Percentiles rank a stretch among this genome's conserved stretches.
These are phyloP conservation scores for Drosophila prolongata DNA, from an alignment of 2,888 invertebrate genomes.

Conservation along the genomic window DNA sequence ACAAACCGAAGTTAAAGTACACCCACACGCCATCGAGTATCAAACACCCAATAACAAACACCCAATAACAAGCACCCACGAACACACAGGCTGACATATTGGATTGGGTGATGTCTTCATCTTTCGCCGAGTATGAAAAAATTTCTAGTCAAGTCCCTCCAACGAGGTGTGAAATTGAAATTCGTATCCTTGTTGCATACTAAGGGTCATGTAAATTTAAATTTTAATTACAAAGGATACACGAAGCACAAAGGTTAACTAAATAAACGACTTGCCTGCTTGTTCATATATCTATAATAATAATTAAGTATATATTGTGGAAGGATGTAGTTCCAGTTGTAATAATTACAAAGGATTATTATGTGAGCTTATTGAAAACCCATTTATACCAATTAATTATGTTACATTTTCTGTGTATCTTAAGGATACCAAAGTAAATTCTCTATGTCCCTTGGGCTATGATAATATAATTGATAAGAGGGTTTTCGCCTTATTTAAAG, in stretches of 20 bases:
- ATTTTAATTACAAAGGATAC: constrained; percentile 29
- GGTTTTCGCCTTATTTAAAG: constrained; percentile 8
- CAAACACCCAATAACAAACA: constrained; percentile 26
- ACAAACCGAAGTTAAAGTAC: constrained; percentile 20
- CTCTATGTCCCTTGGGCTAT: not conserved
- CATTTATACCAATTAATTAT: not conserved
- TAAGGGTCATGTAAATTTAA: constrained; percentile 31
- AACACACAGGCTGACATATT: constrained; percentile 46
- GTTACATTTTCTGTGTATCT: too few species aligned
- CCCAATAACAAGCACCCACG: constrained; percentile 13
- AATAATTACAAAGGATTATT: too few species aligned
- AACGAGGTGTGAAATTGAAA: constrained; percentile 78
- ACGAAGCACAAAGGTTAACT: constrained; percentile 8
- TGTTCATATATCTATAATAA: not conserved
- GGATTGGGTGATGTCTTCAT: constrained; percentile 38
- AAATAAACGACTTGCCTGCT: not conserved
- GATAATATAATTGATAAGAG: constrained; percentile 20
- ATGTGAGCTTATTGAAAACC: not conserved
- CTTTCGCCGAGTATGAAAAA: constrained; percentile 40
- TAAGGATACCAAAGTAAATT: not conserved
- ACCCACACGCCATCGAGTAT: constrained; percentile 3
- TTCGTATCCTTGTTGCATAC: constrained; percentile 53
- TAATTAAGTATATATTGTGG: not conserved
- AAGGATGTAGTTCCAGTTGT: too few species aligned
- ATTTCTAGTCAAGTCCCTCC: constrained; percentile 52